Percentiles rank a stretch among this genome's conserved stretches.
These are phyloP conservation scores for Macrosteles quadrilineatus DNA, from an alignment of 1,140 invertebrate genomes.

Conservation along the genomic window DNA sequence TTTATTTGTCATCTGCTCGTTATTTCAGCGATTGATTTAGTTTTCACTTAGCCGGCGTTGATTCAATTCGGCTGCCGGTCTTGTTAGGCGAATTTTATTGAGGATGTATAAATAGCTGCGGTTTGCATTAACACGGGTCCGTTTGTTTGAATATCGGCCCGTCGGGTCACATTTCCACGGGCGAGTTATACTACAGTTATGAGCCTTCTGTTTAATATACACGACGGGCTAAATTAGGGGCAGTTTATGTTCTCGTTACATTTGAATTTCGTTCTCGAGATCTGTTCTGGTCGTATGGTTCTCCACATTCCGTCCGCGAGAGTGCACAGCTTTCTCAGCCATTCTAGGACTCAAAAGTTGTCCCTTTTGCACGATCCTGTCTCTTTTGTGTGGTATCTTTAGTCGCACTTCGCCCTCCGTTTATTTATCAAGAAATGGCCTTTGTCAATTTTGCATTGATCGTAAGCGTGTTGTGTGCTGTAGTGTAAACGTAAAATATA, in stretches of 20 bases:
- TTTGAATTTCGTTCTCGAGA: conserved; percentile 8
- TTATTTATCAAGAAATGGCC: too few relatives aligned
- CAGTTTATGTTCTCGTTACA: not conserved
- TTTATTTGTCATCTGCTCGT: conserved; percentile 9
- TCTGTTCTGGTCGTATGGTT: not conserved
- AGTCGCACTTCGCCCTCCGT: too few relatives aligned
- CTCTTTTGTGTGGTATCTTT: too few relatives aligned
- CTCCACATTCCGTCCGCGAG: too few relatives aligned
- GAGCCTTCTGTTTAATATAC: conserved; percentile 12
- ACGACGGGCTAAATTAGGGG: not conserved
- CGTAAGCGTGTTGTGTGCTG: too few relatives aligned
- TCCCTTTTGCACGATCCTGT: too few relatives aligned
- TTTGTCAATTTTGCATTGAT: too few relatives aligned
- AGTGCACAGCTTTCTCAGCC: too few relatives aligned
- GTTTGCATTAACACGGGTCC: conserved; percentile 10
- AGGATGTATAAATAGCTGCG: not conserved
- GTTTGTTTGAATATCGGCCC: conserved; percentile 8
- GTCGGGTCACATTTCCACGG: not conserved
- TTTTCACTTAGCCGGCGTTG: conserved; percentile 23
- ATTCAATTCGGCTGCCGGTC: conserved; percentile 15
- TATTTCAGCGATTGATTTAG: conserved; percentile 7
- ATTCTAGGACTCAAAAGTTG: too few relatives aligned
- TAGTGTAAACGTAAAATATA: too few relatives aligned
- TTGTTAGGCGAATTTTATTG: conserved; percentile 21
- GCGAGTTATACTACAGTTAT: not conserved